Base-by-base conservation (phyloP, 2,113 vertebrate genomes). In the Parus major region DNA sequence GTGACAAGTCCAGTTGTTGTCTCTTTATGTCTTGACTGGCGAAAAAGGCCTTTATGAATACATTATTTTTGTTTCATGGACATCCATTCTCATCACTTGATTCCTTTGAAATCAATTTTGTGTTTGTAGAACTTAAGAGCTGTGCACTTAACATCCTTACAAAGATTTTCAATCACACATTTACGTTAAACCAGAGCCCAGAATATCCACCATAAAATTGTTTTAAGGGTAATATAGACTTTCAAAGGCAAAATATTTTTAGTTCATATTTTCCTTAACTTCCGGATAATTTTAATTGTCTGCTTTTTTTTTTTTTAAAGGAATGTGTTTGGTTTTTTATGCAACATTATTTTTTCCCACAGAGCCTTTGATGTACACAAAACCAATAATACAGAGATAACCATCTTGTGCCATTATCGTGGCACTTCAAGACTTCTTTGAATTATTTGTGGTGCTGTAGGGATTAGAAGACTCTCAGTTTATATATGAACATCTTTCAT, bases 171-270 rank as follows among this genome's bases (percentile, higher is more conserved):
- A 93, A 55, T 93, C 88, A 86, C 56, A 53, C 56, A 56, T 57
- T 92, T 92, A 91, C 68, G 68, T 87, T 91, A 92, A 95, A 85
- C 60, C 75, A 78, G 70, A 91, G 29, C 31, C 63, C 14, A 60
- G 87, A 87, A 64, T 83, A 96, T 93, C 33, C 11, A 95, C 94
- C 96, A 69, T 94, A 96, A 96, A 97, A 97, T 97, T 96, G 59
- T 88, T 92, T 91, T 93, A 87, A 91, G 75, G 60, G 50, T 90
- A 79, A 41, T 49, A 46, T 31, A 72, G 68, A 73, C 10, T 87
- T 96, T 90, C 90, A 96, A 95, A 96, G 82, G 57, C 33, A 95
- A 88, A 86, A 61, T 53, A 50, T 53, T 78, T 94, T 70, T 42
- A 59, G 47, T 35, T 93, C 9, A 5, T 78, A 36, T 87, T 93